phyloP scores from a whole-genome alignment of 2,113 vertebrate species.

The Cromileptes altivelis region DNA sequence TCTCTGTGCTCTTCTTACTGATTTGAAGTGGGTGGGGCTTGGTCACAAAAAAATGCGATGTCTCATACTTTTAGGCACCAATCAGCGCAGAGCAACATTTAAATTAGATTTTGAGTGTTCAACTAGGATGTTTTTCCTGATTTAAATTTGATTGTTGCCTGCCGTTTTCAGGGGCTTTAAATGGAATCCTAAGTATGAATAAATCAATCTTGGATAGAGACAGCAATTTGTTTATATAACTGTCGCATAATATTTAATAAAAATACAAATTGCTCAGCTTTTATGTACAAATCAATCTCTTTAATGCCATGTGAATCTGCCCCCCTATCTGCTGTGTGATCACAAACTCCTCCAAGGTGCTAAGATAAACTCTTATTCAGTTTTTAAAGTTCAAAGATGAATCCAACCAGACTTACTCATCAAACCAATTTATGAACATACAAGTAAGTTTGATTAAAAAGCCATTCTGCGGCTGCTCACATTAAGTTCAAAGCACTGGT shows the following conservation, averaged over 20 bases:
- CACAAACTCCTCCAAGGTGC: conserved; percentile 30
- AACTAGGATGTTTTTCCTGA: background rate
- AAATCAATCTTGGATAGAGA: conserved; percentile 12
- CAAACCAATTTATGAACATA: conserved; percentile 54
- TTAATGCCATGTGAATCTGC: conserved; percentile 27
- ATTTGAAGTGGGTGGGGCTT: background rate
- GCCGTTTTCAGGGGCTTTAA: background rate
- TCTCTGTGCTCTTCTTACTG: background rate
- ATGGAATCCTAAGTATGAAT: background rate
- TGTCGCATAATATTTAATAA: conserved; percentile 8
- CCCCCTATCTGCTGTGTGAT: conserved; percentile 15
- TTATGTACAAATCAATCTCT: conserved; percentile 14
- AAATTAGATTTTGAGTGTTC: background rate
- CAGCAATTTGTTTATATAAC: background rate
- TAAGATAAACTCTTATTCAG: conserved; percentile 23
- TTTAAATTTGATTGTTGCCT: background rate
- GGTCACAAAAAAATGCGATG: background rate
- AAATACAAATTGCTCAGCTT: conserved; percentile 28
- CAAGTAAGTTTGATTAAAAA: conserved; percentile 60
- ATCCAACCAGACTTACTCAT: conserved; percentile 40
- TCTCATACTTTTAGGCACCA: background rate
- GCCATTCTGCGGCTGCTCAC: conserved; percentile 12
- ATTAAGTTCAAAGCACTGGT: conserved; percentile 25
- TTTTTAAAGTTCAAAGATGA: conserved; percentile 31
- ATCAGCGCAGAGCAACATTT: background rate